Evolutionary conservation across 1,140 invertebrate species (phyloP).

Genomic region (Neotoxoptera formosana): DNA sequence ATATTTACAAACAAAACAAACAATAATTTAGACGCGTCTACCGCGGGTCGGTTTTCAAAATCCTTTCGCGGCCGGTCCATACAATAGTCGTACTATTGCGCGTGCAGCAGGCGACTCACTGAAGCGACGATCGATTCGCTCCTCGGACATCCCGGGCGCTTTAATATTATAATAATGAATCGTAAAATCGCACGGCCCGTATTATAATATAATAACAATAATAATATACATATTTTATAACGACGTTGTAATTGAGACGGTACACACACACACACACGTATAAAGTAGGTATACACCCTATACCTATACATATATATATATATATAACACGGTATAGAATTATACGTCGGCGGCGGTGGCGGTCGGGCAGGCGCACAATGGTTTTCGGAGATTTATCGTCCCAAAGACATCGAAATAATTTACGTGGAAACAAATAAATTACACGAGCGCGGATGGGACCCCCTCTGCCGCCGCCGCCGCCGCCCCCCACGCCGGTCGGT

Average conservation of each 20-base stretch:
- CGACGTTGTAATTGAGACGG: conserved; percentile 17
- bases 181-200: neutral
- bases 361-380: conserved; percentile 40
- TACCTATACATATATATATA: neutral
- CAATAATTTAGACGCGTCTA: neutral
- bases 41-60: neutral
- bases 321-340: neutral
- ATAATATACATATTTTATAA: neutral
- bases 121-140: neutral
- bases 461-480: neutral
- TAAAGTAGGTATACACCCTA: neutral
- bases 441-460: conserved; percentile 30
- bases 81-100: too few relatives aligned
- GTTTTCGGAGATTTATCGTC: conserved; percentile 56
- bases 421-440: conserved; percentile 58
- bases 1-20: neutral
- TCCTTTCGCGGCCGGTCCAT: neutral
- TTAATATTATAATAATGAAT: neutral
- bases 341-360: neutral
- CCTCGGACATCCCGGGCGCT: neutral
- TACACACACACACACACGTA: neutral
- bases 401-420: conserved; percentile 53
- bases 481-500: neutral
- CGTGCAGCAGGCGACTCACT: too few relatives aligned
- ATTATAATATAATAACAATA: neutral